Percentiles rank a stretch among this genome's conserved stretches.
Evolutionary conservation across 1,140 invertebrate species (phyloP).

Genomic region (Ctenoplectra terminalis): DNA sequence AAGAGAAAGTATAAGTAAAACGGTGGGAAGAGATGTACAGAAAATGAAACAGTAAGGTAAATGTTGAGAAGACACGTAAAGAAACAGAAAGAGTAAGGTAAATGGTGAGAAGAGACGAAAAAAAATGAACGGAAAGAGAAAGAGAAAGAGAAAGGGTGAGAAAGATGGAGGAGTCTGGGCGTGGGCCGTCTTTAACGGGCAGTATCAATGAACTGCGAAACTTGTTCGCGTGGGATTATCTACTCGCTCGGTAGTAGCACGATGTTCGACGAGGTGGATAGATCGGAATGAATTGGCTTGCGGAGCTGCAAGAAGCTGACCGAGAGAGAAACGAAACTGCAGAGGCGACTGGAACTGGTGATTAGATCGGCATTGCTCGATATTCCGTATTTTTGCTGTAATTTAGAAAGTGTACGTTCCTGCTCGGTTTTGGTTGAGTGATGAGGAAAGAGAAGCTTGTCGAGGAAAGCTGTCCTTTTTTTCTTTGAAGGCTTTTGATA

Average conservation of each 20-base stretch:
- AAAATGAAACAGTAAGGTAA: too few species aligned
- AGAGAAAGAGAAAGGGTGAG: background rate
- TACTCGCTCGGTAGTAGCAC: constrained; percentile 40
- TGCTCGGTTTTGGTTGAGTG: background rate
- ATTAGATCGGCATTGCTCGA: background rate
- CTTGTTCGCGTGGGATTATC: constrained; percentile 70
- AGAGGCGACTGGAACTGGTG: background rate
- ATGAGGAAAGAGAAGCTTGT: too few species aligned
- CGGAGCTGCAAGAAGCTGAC: background rate
- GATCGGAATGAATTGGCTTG: constrained; percentile 34
- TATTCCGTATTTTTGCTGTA: background rate
- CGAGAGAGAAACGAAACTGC: constrained; percentile 1
- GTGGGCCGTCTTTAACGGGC: constrained; percentile 64
- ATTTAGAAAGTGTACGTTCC: background rate
- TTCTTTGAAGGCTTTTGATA: too few species aligned
- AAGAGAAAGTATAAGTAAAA: too few species aligned
- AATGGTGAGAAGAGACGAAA: too few species aligned
- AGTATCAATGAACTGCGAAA: constrained; percentile 73
- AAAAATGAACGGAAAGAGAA: too few species aligned
- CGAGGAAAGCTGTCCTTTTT: too few species aligned
- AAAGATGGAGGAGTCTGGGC: constrained; percentile 36
- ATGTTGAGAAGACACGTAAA: too few species aligned
- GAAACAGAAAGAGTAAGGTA: too few species aligned
- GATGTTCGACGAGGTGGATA: constrained; percentile 17
- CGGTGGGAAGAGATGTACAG: too few species aligned